Evolutionary conservation across 2,888 invertebrate genomes (phyloP), one percentile per base, ranked within the genome.

Genomic region (Nysson spinosus): DNA sequence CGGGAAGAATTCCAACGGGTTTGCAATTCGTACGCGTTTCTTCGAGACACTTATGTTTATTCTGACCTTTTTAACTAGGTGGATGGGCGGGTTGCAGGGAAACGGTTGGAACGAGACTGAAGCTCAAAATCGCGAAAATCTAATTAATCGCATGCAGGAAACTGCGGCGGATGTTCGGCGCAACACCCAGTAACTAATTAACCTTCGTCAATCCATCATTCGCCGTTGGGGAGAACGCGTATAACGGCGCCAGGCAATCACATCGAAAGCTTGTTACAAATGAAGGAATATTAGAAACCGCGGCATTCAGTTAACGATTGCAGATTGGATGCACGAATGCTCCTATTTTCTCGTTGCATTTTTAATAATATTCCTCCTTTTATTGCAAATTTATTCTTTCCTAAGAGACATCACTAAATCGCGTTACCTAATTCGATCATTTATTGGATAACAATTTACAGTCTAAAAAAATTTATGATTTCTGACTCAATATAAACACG

Each of bases 111-210:
- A 9, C 42, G 49, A 26, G 52, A 28, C 35, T 46, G 30, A 47
- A 17, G n/a, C 28, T 40, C 42, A 47, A 65, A 66, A 62, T 66
- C 62, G 65, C 56, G 65, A 62, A 66, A 66, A 66, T 66, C 65
- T 66, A 66, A 66, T 66, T 62, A 66, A 66, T 66, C 62, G 62
- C 43, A 51, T 62, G 56, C 65, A 66, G 65, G 62, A 66, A 66
- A 56, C 65, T 62, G 65, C 46, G 56, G 65, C 62, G 65, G 65
- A 66, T 66, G 65, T 51, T 51, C 51, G 56, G 32, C 49, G 65
- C 35, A 66, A 66, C 56, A 46, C 47, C 51, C 56, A 39, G 51
- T 52, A 66, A 56, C 56, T 66, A 66, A 66, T 66, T 66, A 66
- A 66, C 65, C 65, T 62, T 56, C 62, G 65, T 43, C 62, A 50